phyloP scores from a whole-genome alignment of 1,140 invertebrate species.

The Bursaphelenchus mucronatus region DNA sequence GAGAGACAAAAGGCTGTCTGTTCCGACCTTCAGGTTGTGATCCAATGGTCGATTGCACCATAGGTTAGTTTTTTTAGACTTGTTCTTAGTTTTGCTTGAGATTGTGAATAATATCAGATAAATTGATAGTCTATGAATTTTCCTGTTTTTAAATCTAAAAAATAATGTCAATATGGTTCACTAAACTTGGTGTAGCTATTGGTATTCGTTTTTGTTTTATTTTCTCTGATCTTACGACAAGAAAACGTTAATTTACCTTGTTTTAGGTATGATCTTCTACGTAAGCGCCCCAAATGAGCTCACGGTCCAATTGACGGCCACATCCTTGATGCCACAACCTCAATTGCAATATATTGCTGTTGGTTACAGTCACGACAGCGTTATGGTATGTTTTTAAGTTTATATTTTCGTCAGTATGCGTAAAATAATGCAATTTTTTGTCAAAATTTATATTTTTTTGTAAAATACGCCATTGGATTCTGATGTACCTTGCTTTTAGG shows the following conservation, averaged over 20 bases:
- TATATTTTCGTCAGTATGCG: constrained; percentile 4
- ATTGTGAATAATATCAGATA: not conserved
- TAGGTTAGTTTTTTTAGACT: constrained; percentile 20
- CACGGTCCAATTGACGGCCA: constrained; percentile 40
- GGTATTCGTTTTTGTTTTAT: no score
- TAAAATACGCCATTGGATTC: not conserved
- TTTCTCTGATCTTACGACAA: no score
- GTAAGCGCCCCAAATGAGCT: constrained; percentile 40
- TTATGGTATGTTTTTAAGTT: constrained; percentile 33
- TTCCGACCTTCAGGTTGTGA: constrained; percentile 51
- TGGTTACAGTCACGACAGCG: constrained; percentile 42
- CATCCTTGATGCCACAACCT: constrained; percentile 34
- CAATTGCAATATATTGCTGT: constrained; percentile 47
- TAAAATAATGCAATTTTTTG: not conserved
- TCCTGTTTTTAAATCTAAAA: no score
- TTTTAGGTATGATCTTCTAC: constrained; percentile 42
- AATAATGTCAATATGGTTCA: no score
- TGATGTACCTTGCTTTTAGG: constrained; percentile 28
- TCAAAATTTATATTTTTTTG: constrained; percentile 3
- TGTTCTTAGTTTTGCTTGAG: not conserved
- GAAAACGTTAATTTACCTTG: no score
- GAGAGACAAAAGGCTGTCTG: constrained; percentile 48
- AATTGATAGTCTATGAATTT: no score
- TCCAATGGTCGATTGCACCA: constrained; percentile 49
- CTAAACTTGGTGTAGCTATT: no score